Evolutionary conservation across 2,888 invertebrate genomes (phyloP).

Genomic region (Hypercompe scribonia): DNA sequence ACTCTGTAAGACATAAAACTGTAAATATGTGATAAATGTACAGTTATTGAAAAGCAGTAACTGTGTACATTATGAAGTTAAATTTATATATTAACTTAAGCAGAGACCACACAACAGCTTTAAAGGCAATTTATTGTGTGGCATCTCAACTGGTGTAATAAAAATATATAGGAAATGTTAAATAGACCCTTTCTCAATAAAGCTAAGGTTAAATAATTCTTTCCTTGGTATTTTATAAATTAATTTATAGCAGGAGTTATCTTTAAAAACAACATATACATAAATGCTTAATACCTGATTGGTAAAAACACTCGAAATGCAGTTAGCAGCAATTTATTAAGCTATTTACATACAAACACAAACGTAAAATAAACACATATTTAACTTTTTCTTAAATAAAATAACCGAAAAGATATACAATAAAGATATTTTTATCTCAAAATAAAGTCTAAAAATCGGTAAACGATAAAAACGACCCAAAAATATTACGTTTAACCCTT

Average conservation of each 20-base stretch:
- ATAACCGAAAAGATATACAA: slow-evolving; percentile 7
- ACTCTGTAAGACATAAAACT: background rate
- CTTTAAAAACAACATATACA: too few relatives aligned
- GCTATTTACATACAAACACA: background rate
- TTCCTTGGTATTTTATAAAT: too few relatives aligned
- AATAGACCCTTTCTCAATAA: too few relatives aligned
- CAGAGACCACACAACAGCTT: background rate
- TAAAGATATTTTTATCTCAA: background rate
- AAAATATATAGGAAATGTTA: slow-evolving; percentile 1
- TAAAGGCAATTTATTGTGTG: background rate
- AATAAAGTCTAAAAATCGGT: slow-evolving; percentile 2
- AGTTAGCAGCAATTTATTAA: background rate
- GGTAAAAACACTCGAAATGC: background rate
- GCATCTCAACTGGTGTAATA: slow-evolving; percentile 23
- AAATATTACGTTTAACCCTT: slow-evolving; percentile 21
- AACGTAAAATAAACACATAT: background rate
- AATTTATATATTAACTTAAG: background rate
- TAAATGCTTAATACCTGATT: background rate
- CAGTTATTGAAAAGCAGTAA: background rate
- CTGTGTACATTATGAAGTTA: background rate
- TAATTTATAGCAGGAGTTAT: too few relatives aligned
- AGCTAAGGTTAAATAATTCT: too few relatives aligned
- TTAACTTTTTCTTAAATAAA: background rate
- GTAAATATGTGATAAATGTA: background rate
- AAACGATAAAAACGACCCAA: slow-evolving; percentile 9